Evolutionary conservation across 2,888 invertebrate genomes (phyloP), one percentile per base, ranked within the genome.

Genomic region (Crioceris asparagi): DNA sequence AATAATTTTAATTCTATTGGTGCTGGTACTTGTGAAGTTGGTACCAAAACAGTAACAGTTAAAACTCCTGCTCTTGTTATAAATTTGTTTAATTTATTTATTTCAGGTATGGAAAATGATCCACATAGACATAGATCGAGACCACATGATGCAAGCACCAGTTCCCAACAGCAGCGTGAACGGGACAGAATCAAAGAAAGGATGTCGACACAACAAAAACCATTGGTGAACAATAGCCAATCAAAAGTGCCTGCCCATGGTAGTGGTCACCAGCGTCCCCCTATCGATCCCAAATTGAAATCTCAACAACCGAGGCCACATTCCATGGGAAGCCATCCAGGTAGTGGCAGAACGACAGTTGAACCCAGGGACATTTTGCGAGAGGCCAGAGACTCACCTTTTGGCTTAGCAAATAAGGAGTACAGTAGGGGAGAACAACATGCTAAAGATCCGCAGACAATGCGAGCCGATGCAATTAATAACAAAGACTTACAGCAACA

Each of bases 171-270:
- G 49, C 71, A 70, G 51, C 70, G 54, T 17, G 62, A 74, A 49
- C 70, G 74, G 38, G 69, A 77, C 7, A 70, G 71, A 36, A 63
- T 70, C n/a, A 78, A 79, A 50, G 65, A 75, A 18, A 62, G 75
- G 43, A 74, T 75, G 39, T 73, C 48, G 7, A 52, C 53, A 34
- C 55, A 55, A 35, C 54, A 53, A 34, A 51, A 51, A 37, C 38
- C 46, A 12, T 32, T 48, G 25, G 21, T 21, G 8, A 32, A 17
- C 23, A 17, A 19, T 37, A 23, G 12, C 15, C 35, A 44, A 6
- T 41, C 46, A 25, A 37, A 47, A 6, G 6, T 27, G 7, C 12
- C 27, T 5, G 14, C 27, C 12, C 17, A 15, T 14, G 47, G 50
- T 11, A 52, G 51, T 26, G 32, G 40, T n/a, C 55, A 53, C 36